Evolutionary conservation across 2,888 invertebrate species (phyloP).

Genomic region (Boloria euphrosyne): DNA sequence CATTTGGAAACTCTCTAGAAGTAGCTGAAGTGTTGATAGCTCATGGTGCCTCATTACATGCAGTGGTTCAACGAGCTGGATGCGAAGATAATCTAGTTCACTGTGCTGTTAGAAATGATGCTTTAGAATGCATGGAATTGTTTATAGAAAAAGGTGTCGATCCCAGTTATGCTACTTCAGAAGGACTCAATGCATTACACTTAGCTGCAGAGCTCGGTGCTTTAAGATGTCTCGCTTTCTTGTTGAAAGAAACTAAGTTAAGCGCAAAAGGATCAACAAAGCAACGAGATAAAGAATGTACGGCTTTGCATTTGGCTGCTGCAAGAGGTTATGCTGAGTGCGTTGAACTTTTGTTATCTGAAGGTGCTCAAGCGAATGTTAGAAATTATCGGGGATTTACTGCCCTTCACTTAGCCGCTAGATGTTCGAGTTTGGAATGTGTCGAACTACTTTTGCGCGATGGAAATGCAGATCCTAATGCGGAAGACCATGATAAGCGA

Average conservation of each 20-base stretch:
- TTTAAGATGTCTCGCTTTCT: slow-evolving; percentile 86
- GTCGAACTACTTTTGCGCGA: slow-evolving; percentile 89
- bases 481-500: slow-evolving; percentile 90
- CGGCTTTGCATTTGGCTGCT: slow-evolving; percentile 92
- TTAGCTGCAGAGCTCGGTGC: slow-evolving; percentile 90
- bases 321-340: slow-evolving; percentile 93
- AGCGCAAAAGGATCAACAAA: slow-evolving; percentile 87
- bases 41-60: slow-evolving; percentile 85
- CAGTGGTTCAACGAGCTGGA: slow-evolving; percentile 85
- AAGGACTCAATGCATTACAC: slow-evolving; percentile 90
- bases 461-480: slow-evolving; percentile 89
- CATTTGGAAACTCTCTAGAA: slow-evolving; percentile 92
- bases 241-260: slow-evolving; percentile 88
- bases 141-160: slow-evolving; percentile 89
- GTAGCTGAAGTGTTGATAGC: slow-evolving; percentile 89
- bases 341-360: slow-evolving; percentile 87
- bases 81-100: slow-evolving; percentile 91
- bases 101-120: slow-evolving; percentile 91
- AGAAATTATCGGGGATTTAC: slow-evolving; percentile 91
- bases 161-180: slow-evolving; percentile 87
- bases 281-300: slow-evolving; percentile 88
- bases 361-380: slow-evolving; percentile 89
- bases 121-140: slow-evolving; percentile 88
- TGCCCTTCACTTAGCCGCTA: slow-evolving; percentile 92
- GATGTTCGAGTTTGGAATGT: slow-evolving; percentile 90